Conservation (phyloP, 23 tunicate species). For the Halocynthia aurantium region DNA sequence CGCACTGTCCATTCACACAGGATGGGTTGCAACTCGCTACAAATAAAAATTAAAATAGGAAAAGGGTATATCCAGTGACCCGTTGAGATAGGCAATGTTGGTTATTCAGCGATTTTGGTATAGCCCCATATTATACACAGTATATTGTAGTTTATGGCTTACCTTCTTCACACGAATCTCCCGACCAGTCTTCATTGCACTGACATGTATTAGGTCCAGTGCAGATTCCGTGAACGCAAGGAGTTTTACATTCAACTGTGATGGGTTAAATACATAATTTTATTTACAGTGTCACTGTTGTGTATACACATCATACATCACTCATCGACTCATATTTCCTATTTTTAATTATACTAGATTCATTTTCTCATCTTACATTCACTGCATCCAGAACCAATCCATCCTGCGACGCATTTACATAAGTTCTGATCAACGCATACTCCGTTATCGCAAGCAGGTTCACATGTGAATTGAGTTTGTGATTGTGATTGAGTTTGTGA, state of each 20-base stretch:
- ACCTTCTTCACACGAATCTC: constrained; percentile 52
- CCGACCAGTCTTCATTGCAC: constrained; percentile 54
- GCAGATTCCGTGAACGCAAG: constrained; percentile 14
- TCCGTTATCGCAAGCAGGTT: constrained; percentile 37
- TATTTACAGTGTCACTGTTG: not conserved
- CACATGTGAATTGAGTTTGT: constrained; percentile 2
- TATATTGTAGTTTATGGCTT: constrained; percentile 13
- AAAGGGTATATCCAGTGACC: too few species aligned
- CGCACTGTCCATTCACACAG: constrained; percentile 35
- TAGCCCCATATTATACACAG: not conserved
- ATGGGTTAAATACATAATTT: not conserved
- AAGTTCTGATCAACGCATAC: constrained; percentile 32
- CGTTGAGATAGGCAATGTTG: not conserved
- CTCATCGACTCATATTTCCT: not conserved
- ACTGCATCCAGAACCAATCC: constrained; percentile 56
- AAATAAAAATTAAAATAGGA: not conserved
- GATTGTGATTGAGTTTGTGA: constrained; percentile 34
- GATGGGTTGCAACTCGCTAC: constrained; percentile 25
- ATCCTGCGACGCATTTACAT: constrained; percentile 65
- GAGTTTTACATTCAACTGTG: constrained; percentile 1
- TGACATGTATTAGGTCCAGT: constrained; percentile 15
- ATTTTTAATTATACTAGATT: not conserved
- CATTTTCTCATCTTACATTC: constrained; percentile 26
- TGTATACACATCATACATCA: not conserved
- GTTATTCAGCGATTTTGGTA: not conserved